A percentile compares a stretch with the other conserved stretches of the same genome.
phyloP scores from a whole-genome alignment of 2,888 invertebrate species.

The Griposia aprilina region DNA sequence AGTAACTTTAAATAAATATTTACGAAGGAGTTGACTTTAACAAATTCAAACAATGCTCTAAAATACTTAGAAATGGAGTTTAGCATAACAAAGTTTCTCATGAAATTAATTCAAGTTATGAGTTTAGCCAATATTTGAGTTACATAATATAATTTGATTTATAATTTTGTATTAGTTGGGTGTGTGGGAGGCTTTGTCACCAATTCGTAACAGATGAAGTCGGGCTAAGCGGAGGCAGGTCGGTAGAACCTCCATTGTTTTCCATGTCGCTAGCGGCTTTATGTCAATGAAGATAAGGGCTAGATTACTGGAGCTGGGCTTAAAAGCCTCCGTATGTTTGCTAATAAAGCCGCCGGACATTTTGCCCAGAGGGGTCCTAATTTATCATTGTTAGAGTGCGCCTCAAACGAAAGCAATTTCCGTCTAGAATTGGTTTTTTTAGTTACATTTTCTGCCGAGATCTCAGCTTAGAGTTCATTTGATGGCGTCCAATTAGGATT shows the following conservation, averaged over 20 bases:
- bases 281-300: conserved; percentile 75
- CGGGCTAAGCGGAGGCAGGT: conserved; percentile 69
- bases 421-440: conserved; percentile 79
- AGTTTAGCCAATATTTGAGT: conserved; percentile 67
- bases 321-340: conserved; percentile 82
- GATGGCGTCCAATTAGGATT: conserved; percentile 75
- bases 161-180: conserved; percentile 66
- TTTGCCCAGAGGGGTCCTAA: conserved; percentile 82
- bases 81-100: conserved; percentile 46
- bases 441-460: conserved; percentile 72
- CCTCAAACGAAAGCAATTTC: conserved; percentile 86
- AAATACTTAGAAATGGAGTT: conserved; percentile 50
- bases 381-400: conserved; percentile 86
- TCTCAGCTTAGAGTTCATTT: conserved; percentile 78
- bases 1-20: conserved; percentile 28
- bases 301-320: conserved; percentile 73
- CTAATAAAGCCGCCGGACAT: conserved; percentile 85
- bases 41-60: conserved; percentile 30
- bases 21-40: conserved; percentile 16
- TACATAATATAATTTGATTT: conserved; percentile 67
- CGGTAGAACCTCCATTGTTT: conserved; percentile 59
- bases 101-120: conserved; percentile 63
- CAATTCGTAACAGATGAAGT: conserved; percentile 74
- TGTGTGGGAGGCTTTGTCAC: conserved; percentile 65
- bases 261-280: conserved; percentile 71